phyloP scores from a whole-genome alignment of 2,888 invertebrate genomes.

The Drosophila peninsularis region DNA sequence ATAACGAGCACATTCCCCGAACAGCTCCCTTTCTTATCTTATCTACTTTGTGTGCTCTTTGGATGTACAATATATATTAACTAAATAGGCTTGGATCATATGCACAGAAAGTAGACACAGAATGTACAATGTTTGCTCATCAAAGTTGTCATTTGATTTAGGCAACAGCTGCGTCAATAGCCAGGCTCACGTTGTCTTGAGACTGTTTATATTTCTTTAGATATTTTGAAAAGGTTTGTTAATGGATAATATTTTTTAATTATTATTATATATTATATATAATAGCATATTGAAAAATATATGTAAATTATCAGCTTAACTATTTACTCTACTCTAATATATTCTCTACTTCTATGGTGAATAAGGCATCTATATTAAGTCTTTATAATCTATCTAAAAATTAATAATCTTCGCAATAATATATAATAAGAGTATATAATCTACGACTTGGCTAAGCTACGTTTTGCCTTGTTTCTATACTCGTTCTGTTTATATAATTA shows the following conservation, averaged over 20 bases:
- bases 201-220: not conserved
- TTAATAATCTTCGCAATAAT: not conserved
- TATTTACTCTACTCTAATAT: not conserved
- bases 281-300: too few species aligned
- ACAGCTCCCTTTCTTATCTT: not conserved
- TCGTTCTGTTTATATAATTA: not conserved
- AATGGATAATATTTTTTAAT: too few species aligned
- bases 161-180: not conserved
- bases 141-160: not conserved
- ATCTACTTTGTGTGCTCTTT: not conserved
- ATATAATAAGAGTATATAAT: slow-evolving; percentile 1
- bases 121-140: not conserved
- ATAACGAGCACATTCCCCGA: not conserved
- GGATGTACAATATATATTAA: not conserved
- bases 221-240: not conserved
- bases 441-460: not conserved
- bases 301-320: not conserved
- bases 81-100: not conserved
- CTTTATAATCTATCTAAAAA: not conserved
- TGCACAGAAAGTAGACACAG: not conserved
- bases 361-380: not conserved
- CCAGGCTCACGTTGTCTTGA: not conserved
- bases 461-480: not conserved
- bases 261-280: too few species aligned
- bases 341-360: not conserved